Percentiles rank a stretch among this genome's conserved stretches.
Conservation (phyloP, 2,797 vertebrate genomes). For the Threskiornis aethiopicus region DNA sequence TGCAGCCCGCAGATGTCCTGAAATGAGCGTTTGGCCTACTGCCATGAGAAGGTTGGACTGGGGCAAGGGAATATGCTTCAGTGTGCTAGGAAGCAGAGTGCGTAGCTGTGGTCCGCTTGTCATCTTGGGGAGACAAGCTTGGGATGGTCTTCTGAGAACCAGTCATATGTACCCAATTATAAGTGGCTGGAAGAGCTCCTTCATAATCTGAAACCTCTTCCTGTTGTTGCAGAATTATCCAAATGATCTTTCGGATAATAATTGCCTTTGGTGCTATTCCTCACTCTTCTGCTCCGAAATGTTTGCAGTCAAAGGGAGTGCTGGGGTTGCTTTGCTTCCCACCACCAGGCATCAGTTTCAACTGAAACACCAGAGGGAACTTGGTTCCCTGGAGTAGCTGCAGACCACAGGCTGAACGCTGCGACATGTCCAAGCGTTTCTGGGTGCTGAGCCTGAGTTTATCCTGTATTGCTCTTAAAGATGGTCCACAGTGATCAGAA, state of each 20-base stretch:
- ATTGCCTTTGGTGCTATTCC: background rate
- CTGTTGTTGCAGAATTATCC: background rate
- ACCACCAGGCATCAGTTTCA: background rate
- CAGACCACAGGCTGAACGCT: background rate
- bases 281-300: background rate
- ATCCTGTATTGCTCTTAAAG: background rate
- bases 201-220: background rate
- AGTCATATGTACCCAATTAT: background rate
- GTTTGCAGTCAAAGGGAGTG: background rate
- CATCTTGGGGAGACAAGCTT: background rate
- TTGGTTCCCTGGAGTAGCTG: background rate
- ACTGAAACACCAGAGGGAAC: background rate
- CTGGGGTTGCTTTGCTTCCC: background rate
- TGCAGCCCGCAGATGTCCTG: background rate
- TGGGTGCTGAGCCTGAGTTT: background rate
- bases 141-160: background rate
- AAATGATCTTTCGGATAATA: background rate
- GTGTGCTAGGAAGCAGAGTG: background rate
- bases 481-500: background rate
- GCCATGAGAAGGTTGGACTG: background rate
- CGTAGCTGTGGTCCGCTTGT: background rate
- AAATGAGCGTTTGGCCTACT: background rate
- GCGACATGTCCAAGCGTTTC: rapidly evolving
- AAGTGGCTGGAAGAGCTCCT: background rate
- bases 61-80: background rate